phyloP scores from a whole-genome alignment of 2,113 vertebrate species.

The Triplophysa siluroides region DNA sequence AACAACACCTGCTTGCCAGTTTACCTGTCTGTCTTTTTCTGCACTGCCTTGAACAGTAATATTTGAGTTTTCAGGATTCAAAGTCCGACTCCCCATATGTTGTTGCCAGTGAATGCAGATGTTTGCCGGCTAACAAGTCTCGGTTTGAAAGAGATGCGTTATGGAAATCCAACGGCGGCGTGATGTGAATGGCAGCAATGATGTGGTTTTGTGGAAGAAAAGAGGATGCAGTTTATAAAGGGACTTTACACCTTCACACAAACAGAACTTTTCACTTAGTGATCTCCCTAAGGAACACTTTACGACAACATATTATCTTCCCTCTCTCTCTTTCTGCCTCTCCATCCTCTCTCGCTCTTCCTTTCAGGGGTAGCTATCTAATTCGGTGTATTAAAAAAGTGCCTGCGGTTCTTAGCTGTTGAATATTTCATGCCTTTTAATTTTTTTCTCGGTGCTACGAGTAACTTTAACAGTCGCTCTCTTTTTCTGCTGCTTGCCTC shows the following conservation, averaged over 20 bases:
- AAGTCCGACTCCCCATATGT: constrained; percentile 18
- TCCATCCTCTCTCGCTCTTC: constrained; percentile 38
- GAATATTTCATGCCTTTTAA: constrained; percentile 69
- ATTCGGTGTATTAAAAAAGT: constrained; percentile 63
- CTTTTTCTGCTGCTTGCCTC: constrained; percentile 37
- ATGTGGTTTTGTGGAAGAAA: constrained; percentile 57
- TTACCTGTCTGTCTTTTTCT: constrained; percentile 16
- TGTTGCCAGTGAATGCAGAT: constrained; percentile 24
- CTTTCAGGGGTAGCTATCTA: constrained; percentile 58
- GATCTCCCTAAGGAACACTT: constrained; percentile 62
- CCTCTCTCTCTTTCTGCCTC: constrained; percentile 38
- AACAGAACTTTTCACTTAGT: constrained; percentile 69
- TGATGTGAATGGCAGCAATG: constrained; percentile 2
- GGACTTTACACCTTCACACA: constrained; percentile 72
- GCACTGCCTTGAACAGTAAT: constrained; percentile 8
- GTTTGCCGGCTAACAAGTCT: constrained; percentile 23
- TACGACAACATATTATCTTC: constrained; percentile 56
- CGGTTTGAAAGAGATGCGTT: constrained; percentile 13
- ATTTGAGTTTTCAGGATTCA: constrained; percentile 11
- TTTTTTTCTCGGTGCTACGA: constrained; percentile 57
- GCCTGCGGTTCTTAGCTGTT: constrained; percentile 58
- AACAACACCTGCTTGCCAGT: constrained; percentile 35
- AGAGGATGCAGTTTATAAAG: constrained; percentile 66
- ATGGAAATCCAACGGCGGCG: not conserved
- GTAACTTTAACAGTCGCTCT: constrained; percentile 54